A percentile compares a stretch with the other conserved stretches of the same genome.
Conservation (phyloP, 2,113 vertebrate species). For the Myodes glareolus region DNA sequence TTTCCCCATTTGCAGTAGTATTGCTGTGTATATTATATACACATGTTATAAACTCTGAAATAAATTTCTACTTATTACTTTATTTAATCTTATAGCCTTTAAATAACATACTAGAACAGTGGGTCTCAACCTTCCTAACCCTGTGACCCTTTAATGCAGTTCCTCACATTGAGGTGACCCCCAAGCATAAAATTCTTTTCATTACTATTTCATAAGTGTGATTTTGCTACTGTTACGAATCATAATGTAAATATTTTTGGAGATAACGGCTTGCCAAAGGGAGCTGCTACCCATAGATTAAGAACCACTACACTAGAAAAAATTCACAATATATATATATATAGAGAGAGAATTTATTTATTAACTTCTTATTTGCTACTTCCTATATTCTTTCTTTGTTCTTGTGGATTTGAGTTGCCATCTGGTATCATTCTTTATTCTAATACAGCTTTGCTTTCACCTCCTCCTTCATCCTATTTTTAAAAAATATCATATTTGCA, state of each 20-base stretch:
- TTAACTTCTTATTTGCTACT: neutral
- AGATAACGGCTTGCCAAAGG: neutral
- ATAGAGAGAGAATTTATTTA: neutral
- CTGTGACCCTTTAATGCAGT: neutral
- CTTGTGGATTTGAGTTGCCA: neutral
- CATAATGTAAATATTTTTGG: neutral
- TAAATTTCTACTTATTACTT: neutral
- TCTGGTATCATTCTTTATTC: neutral
- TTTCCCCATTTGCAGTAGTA: neutral
- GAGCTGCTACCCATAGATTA: neutral
- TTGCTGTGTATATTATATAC: neutral
- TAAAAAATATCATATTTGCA: neutral
- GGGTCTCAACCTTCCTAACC: neutral
- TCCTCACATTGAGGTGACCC: neutral
- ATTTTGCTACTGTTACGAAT: neutral
- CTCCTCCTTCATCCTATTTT: neutral
- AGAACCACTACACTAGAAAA: neutral
- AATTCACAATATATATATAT: neutral
- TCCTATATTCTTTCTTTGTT: neutral
- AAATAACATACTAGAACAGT: neutral
- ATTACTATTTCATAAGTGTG: neutral
- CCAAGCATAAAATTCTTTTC: neutral
- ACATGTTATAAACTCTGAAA: neutral
- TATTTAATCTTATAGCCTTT: neutral
- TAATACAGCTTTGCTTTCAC: neutral